These are phyloP conservation scores for Eupsilia transversa DNA, from an alignment of 2,888 invertebrate species.

Conservation along the genomic window DNA sequence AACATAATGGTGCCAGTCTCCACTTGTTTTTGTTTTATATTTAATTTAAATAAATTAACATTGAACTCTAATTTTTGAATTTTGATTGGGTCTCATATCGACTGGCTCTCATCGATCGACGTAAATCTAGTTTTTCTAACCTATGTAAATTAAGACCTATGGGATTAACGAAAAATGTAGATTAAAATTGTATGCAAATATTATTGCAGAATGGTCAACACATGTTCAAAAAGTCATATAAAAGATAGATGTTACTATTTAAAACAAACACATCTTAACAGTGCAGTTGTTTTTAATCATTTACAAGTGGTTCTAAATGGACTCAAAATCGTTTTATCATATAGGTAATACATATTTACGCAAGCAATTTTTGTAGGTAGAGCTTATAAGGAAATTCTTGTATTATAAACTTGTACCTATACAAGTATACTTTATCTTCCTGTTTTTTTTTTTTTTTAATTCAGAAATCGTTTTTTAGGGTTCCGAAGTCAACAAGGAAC, in stretches of 20 bases:
- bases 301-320: neutral
- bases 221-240: neutral
- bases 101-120: neutral
- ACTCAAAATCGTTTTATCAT: neutral
- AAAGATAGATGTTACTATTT: neutral
- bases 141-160: conserved; percentile 12
- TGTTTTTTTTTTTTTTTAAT: too few species aligned
- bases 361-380: neutral
- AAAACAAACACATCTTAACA: conserved; percentile 1
- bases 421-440: neutral
- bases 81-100: neutral
- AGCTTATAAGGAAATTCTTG: neutral
- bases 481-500: too few species aligned
- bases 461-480: too few species aligned
- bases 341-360: conserved; percentile 4
- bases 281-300: neutral
- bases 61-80: neutral
- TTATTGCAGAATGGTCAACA: neutral
- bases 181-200: neutral
- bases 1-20: neutral
- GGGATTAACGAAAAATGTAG: neutral
- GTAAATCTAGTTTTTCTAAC: neutral
- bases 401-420: too few species aligned
- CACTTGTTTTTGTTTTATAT: neutral
- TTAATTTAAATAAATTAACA: conserved; percentile 13